Percentiles rank a stretch among this genome's conserved stretches.
These are phyloP conservation scores for Clarias magur DNA, from an alignment of 2,113 vertebrate genomes.

Conservation along the genomic window DNA sequence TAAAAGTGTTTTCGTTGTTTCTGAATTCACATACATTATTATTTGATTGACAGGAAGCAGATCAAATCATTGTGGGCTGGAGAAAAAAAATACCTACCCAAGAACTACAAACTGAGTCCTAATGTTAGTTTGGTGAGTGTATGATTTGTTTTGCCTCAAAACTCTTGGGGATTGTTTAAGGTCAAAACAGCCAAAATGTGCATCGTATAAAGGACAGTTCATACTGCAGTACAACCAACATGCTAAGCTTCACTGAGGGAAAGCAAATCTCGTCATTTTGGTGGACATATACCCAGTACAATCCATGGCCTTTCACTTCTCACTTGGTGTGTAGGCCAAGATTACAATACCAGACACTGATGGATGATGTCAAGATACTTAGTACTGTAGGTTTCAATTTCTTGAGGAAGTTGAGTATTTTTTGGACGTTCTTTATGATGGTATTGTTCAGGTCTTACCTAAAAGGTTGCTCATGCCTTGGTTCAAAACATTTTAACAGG, in stretches of 20 bases:
- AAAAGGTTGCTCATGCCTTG: too few relatives aligned
- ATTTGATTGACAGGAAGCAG: conserved; percentile 75
- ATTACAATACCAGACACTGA: too few relatives aligned
- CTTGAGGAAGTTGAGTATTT: too few relatives aligned
- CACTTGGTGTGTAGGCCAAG: too few relatives aligned
- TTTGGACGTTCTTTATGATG: too few relatives aligned
- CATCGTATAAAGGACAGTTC: background rate
- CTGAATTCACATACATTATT: too few relatives aligned
- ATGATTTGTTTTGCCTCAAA: background rate
- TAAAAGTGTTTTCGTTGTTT: background rate
- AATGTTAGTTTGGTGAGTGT: conserved; percentile 77
- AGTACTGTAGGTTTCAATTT: too few relatives aligned
- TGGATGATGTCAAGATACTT: too few relatives aligned
- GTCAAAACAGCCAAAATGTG: background rate
- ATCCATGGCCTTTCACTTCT: too few relatives aligned
- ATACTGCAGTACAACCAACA: background rate
- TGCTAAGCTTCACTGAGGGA: background rate
- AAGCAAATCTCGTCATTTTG: background rate
- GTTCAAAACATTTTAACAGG: too few relatives aligned
- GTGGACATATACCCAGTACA: too few relatives aligned
- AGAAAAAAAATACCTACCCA: conserved; percentile 78
- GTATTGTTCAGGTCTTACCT: too few relatives aligned
- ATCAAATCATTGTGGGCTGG: conserved; percentile 83
- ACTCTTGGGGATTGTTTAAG: background rate
- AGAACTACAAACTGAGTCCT: conserved; percentile 69